Evolutionary conservation across 2,888 invertebrate genomes (phyloP).

Genomic region (Platycheirus rosarum): DNA sequence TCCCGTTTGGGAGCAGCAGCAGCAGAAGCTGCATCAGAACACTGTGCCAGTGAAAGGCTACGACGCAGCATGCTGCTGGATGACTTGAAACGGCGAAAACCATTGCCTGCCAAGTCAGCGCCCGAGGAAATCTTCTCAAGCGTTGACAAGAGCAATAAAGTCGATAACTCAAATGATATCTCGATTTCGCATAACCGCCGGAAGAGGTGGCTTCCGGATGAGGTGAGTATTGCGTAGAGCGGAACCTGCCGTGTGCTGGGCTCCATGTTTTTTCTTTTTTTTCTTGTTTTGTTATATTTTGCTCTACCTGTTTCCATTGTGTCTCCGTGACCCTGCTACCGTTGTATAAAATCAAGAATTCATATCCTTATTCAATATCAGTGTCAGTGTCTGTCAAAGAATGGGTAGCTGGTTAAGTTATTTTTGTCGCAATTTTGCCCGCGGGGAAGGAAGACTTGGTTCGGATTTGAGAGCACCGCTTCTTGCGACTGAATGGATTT

Average conservation of each 20-base stretch:
- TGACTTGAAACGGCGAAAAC: constrained; percentile 77
- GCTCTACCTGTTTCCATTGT: neutral
- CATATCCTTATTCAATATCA: constrained; percentile 53
- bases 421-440: constrained; percentile 38
- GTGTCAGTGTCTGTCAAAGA: constrained; percentile 39
- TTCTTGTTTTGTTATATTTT: neutral
- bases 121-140: constrained; percentile 42
- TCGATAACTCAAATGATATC: constrained; percentile 79
- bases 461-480: neutral
- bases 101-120: constrained; percentile 50
- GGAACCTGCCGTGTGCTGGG: constrained; percentile 11
- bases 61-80: constrained; percentile 77
- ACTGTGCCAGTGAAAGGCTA: constrained; percentile 82
- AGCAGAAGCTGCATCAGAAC: constrained; percentile 76
- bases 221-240: constrained; percentile 81
- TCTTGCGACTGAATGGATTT: constrained; percentile 45
- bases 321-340: constrained; percentile 9
- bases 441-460: neutral
- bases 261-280: neutral
- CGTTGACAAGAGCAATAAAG: constrained; percentile 74
- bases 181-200: constrained; percentile 76
- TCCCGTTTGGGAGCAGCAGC: constrained; percentile 58
- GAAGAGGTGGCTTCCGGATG: constrained; percentile 88
- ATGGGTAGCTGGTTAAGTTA: constrained; percentile 36
- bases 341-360: constrained; percentile 61